Evolutionary conservation across 2,888 invertebrate genomes (phyloP), one percentile per base, ranked within the genome.

Genomic region (Podabrus alpinus): DNA sequence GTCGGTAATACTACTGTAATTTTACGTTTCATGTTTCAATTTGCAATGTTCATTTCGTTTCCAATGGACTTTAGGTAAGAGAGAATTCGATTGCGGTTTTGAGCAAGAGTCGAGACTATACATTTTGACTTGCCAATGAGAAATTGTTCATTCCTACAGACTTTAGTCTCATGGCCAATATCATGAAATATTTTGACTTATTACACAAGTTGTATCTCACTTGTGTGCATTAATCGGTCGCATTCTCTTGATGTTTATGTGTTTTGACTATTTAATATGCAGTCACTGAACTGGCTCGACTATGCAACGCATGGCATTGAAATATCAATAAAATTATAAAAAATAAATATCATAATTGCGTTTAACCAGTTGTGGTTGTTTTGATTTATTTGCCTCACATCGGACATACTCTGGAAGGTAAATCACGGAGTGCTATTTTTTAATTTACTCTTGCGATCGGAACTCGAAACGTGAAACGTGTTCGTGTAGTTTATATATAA

Each of bases 221-320:
- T 81, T 78, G 76, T 62, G 73, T 76, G 75, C 72, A 77, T 73
- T 64, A 71, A 71, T 69, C 78, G 80, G 80, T 76, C 77, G 79
- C 75, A 81, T 79, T 79, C 79, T 66, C 69, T 59, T 74, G 69
- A 79, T 80, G 80, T 81, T 82, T 84, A 81, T 81, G 81, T 80
- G 82, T 79, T 82, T 84, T 80, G 82, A 80, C 80, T 83, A 81
- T 80, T 84, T 82, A 84, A 82, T 82, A 81, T 83, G 83, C 85
- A 85, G 85, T 84, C 85, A 84, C 78, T 84, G 85, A 85, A 85
- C 85, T 81, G 82, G 80, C 82, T 82, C 82, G 81, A 75, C 82
- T 83, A 83, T 80, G 83, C 83, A 84, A 84, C 81, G 83, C 81
- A 78, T 84, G 85, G 82, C 85, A 85, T 84, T 85, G 85, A 84